phyloP scores from a whole-genome alignment of 2,888 invertebrate species.

The Spicauda simplicius region DNA sequence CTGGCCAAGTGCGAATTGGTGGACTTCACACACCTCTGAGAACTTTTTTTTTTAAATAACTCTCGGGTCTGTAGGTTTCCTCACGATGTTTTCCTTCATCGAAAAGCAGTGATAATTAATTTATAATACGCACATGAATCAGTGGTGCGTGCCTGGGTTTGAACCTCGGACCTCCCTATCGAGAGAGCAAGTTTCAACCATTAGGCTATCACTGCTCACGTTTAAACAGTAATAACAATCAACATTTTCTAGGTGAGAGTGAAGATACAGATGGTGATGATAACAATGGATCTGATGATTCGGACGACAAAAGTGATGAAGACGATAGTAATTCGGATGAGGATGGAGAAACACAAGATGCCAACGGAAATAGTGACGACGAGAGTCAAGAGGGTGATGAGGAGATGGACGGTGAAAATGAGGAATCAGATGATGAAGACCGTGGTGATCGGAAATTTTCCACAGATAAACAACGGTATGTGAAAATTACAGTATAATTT shows the following conservation, averaged over 20 bases:
- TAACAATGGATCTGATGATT: slow-evolving; percentile 59
- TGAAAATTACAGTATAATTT: neutral
- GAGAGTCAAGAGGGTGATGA: slow-evolving; percentile 45
- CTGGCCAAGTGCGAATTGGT: too few relatives aligned
- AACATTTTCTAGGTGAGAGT: slow-evolving; percentile 57
- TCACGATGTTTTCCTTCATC: too few relatives aligned
- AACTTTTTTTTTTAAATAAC: too few relatives aligned
- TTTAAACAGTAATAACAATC: too few relatives aligned
- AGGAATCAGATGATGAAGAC: slow-evolving; percentile 62
- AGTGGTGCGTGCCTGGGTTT: too few relatives aligned
- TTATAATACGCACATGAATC: too few relatives aligned
- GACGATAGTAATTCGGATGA: slow-evolving; percentile 53
- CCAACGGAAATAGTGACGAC: slow-evolving; percentile 49
- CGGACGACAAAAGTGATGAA: slow-evolving; percentile 59
- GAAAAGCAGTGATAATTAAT: too few relatives aligned
- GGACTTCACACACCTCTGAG: too few relatives aligned
- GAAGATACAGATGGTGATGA: slow-evolving; percentile 54
- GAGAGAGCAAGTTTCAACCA: too few relatives aligned
- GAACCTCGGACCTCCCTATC: too few relatives aligned
- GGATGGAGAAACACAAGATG: slow-evolving; percentile 50
- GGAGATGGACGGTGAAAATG: slow-evolving; percentile 41
- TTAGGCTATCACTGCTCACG: too few relatives aligned
- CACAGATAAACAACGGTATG: slow-evolving; percentile 21
- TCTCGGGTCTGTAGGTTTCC: too few relatives aligned
- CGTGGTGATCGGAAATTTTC: slow-evolving; percentile 48